A percentile compares a stretch with the other conserved stretches of the same genome.
These are phyloP conservation scores for Dioctria rufipes DNA, from an alignment of 2,888 invertebrate genomes.

Conservation along the genomic window DNA sequence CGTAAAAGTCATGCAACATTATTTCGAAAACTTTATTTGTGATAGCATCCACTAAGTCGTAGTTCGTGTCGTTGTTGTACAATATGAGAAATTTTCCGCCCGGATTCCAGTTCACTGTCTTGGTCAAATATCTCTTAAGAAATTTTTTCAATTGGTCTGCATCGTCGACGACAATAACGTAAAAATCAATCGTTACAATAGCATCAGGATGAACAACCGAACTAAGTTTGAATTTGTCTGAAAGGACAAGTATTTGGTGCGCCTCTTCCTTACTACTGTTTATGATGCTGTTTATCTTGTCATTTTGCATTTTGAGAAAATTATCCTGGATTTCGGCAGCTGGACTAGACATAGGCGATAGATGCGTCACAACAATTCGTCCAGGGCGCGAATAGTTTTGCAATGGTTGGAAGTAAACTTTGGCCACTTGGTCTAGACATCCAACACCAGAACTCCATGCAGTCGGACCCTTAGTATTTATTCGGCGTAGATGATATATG, in stretches of 20 bases:
- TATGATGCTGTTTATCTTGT: constrained; percentile 55
- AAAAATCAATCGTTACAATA: constrained; percentile 65
- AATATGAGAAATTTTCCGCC: constrained; percentile 68
- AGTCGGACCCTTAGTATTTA: constrained; percentile 27
- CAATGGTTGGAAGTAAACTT: not conserved
- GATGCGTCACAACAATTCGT: constrained; percentile 65
- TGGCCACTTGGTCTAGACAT: constrained; percentile 53
- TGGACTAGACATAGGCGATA: constrained; percentile 67
- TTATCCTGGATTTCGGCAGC: constrained; percentile 68
- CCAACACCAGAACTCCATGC: constrained; percentile 55
- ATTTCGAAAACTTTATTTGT: constrained; percentile 64
- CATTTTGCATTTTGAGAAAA: constrained; percentile 66
- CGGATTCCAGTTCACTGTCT: constrained; percentile 68
- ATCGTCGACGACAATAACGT: constrained; percentile 67
- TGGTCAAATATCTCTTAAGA: constrained; percentile 63
- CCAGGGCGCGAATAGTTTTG: constrained; percentile 64
- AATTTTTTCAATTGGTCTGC: constrained; percentile 62
- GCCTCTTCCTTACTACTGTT: no score
- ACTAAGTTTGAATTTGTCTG: not conserved
- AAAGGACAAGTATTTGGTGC: not conserved
- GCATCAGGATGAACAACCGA: constrained; percentile 31
- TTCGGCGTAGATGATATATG: not conserved
- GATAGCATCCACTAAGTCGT: constrained; percentile 58
- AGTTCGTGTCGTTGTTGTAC: constrained; percentile 64
- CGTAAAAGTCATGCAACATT: constrained; percentile 65